phyloP scores from a whole-genome alignment of 2,797 vertebrate species.

The Malurus splendens region DNA sequence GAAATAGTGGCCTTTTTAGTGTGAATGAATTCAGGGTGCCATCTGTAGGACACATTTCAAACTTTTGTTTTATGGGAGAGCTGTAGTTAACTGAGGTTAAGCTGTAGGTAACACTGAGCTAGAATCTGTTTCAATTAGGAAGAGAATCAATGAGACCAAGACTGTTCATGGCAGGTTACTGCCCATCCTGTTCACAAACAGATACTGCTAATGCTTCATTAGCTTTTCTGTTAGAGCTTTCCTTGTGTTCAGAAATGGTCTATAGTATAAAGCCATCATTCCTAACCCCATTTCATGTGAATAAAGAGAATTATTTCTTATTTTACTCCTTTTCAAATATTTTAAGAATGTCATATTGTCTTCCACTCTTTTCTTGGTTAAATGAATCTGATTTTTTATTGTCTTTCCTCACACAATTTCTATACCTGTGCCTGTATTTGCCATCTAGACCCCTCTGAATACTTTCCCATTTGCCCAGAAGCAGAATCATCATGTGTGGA shows the following conservation, averaged over 20 bases:
- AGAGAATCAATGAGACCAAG: not conserved
- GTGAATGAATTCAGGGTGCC: not conserved
- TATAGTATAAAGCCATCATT: not conserved
- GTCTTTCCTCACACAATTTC: not conserved
- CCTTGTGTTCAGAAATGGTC: not conserved
- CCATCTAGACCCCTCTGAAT: not conserved
- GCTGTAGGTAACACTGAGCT: not conserved
- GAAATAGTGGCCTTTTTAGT: not conserved
- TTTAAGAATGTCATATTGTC: not conserved
- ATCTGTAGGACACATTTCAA: not conserved
- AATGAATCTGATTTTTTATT: fast-evolving
- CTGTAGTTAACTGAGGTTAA: not conserved
- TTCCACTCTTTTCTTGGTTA: not conserved
- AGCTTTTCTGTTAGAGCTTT: not conserved
- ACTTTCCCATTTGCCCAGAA: not conserved
- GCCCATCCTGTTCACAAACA: not conserved
- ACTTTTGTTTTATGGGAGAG: not conserved
- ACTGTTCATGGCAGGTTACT: not conserved
- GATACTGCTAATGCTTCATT: not conserved
- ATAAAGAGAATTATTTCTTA: not conserved
- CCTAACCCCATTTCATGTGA: not conserved
- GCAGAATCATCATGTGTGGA: not conserved
- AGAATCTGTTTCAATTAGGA: not conserved
- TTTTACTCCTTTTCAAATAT: not conserved
- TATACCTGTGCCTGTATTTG: not conserved